phyloP scores from a whole-genome alignment of 2,113 vertebrate genomes.

The Theropithecus gelada region DNA sequence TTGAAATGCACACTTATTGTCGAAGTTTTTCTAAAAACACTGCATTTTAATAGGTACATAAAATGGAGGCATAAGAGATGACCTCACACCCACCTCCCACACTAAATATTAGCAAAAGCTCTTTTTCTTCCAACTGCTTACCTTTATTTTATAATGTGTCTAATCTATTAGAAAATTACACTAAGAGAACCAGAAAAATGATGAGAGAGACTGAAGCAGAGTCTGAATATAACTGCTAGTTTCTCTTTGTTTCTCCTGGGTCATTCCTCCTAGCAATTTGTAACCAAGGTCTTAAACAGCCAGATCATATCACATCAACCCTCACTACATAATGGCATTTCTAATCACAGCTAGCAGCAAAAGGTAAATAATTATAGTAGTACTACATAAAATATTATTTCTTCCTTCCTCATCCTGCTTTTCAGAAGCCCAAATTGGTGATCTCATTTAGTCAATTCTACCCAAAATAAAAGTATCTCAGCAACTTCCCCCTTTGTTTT shows the following conservation, averaged over 20 bases:
- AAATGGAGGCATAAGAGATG: background rate
- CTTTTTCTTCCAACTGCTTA: background rate
- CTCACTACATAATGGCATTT: background rate
- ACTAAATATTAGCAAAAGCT: background rate
- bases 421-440: background rate
- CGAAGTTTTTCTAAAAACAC: background rate
- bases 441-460: background rate
- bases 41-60: background rate
- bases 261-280: background rate
- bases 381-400: background rate
- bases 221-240: background rate
- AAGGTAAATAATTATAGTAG: background rate
- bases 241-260: background rate
- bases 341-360: background rate
- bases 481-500: background rate
- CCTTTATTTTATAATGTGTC: background rate
- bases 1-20: background rate
- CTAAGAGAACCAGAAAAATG: background rate
- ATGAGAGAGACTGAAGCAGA: background rate
- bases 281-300: background rate
- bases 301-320: background rate
- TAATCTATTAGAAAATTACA: background rate
- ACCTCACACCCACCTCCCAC: background rate
- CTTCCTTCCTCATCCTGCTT: background rate
- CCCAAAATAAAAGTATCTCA: background rate